A percentile compares a stretch with the other conserved stretches of the same genome.
These are phyloP conservation scores for Drosophila pandora DNA, from an alignment of 1,140 invertebrate genomes.

Conservation along the genomic window DNA sequence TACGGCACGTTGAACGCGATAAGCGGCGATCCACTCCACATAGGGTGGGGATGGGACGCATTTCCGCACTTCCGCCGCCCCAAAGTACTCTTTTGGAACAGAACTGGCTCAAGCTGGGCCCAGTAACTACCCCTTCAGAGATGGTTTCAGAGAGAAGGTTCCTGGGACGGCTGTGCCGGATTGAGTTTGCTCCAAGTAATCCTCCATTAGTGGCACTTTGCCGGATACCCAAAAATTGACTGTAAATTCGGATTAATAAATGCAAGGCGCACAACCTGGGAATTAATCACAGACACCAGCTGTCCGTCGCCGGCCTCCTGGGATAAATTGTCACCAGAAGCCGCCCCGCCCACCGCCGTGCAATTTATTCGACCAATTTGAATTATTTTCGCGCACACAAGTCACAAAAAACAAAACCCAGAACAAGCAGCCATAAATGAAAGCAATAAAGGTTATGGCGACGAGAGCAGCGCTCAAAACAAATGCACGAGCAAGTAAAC, in stretches of 20 bases:
- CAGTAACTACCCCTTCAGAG: neutral
- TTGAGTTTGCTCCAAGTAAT: neutral
- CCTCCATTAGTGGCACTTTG: constrained; percentile 12
- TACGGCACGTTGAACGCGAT: constrained; percentile 62
- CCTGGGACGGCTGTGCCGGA: too few relatives aligned
- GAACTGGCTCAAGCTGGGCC: too few relatives aligned
- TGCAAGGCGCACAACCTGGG: constrained; percentile 38
- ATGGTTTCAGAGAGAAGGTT: too few relatives aligned
- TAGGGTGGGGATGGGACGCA: neutral
- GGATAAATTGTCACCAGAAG: constrained; percentile 15
- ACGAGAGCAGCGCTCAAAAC: constrained; percentile 25
- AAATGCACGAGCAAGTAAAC: constrained; percentile 37
- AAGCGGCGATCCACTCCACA: constrained; percentile 48
- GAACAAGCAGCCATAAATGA: constrained; percentile 61
- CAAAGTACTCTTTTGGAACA: neutral
- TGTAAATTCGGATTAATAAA: constrained; percentile 47
- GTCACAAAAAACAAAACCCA: constrained; percentile 30
- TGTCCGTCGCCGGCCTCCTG: constrained; percentile 17
- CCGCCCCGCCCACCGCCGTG: constrained; percentile 11
- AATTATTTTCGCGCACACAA: constrained; percentile 50
- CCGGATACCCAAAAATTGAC: constrained; percentile 25
- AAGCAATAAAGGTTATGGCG: constrained; percentile 52
- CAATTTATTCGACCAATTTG: constrained; percentile 59
- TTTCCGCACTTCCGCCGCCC: neutral
- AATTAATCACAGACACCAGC: constrained; percentile 60